These are phyloP conservation scores for Penaeus monodon DNA, from an alignment of 2,888 invertebrate genomes.

Conservation along the genomic window DNA sequence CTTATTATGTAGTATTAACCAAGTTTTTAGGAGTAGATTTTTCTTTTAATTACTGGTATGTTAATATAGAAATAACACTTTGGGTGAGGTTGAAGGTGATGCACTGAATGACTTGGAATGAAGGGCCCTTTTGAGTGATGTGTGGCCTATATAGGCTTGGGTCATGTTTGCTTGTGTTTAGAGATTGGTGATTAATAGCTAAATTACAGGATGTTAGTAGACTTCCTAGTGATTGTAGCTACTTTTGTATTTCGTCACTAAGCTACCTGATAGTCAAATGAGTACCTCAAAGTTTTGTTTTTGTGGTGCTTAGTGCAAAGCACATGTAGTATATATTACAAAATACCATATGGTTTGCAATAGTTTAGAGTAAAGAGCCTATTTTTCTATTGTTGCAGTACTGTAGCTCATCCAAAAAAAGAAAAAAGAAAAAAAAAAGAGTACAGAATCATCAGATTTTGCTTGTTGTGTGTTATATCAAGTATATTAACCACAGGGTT, in stretches of 20 bases:
- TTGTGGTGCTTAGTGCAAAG: constrained; percentile 52
- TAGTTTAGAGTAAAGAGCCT: constrained; percentile 31
- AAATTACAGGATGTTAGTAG: too few species aligned
- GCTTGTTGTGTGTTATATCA: constrained; percentile 5
- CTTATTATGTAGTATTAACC: too few species aligned
- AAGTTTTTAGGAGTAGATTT: too few species aligned
- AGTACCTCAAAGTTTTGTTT: constrained; percentile 56
- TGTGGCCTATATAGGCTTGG: too few species aligned
- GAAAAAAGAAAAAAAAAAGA: too few species aligned
- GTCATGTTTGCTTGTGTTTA: too few species aligned
- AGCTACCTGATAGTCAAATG: constrained; percentile 51
- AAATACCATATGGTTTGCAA: constrained; percentile 7
- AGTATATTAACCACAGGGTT: not conserved
- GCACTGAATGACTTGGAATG: too few species aligned
- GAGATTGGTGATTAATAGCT: too few species aligned
- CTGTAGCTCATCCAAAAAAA: constrained; percentile 17
- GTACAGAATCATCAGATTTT: constrained; percentile 14
- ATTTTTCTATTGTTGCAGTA: constrained; percentile 38
- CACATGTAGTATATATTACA: constrained; percentile 25
- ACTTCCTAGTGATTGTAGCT: not conserved
- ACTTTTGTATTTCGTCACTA: constrained; percentile 20
- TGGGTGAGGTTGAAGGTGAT: too few species aligned
- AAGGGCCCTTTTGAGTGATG: too few species aligned
- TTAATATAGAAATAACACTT: too few species aligned
- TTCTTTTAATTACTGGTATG: too few species aligned